Conservation (phyloP, 2,797 vertebrate species). For the Semaprochilodus insignis region DNA sequence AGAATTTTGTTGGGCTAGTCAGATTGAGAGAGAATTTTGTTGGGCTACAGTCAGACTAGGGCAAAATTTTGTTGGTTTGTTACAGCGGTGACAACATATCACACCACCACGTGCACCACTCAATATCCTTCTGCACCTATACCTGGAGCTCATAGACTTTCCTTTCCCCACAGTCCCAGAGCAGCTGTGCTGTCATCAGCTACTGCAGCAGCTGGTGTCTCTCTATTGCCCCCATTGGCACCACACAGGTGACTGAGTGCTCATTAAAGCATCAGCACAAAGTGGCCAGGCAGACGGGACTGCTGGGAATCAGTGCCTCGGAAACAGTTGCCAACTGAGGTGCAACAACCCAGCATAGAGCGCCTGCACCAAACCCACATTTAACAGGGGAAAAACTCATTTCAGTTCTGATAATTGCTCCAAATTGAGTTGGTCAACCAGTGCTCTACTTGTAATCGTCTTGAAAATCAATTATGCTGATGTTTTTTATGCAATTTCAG, state of each 20-base stretch:
- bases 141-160: background rate
- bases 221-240: constrained; percentile 12
- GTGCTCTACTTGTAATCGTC: background rate
- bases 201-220: constrained; percentile 37
- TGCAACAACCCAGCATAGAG: background rate
- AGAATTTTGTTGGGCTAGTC: too few relatives aligned
- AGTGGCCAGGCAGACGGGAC: constrained; percentile 21
- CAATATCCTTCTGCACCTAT: background rate
- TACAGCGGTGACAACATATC: background rate
- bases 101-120: background rate
- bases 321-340: constrained; percentile 1
- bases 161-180: constrained; percentile 1
- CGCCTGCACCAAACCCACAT: constrained; percentile 1
- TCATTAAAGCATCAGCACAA: constrained; percentile 52
- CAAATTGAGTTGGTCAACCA: constrained; percentile 8
- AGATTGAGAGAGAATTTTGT: too few relatives aligned
- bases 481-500: background rate
- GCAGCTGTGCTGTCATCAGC: constrained; percentile 22
- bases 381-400: constrained; percentile 1
- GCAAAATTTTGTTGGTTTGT: background rate
- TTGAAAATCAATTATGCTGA: constrained; percentile 18
- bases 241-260: constrained; percentile 35
- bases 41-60: too few relatives aligned
- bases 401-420: constrained; percentile 25
- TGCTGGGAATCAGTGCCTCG: constrained; percentile 21